These are phyloP conservation scores for Acrocera orbiculus DNA, from an alignment of 2,888 invertebrate genomes.

Conservation along the genomic window DNA sequence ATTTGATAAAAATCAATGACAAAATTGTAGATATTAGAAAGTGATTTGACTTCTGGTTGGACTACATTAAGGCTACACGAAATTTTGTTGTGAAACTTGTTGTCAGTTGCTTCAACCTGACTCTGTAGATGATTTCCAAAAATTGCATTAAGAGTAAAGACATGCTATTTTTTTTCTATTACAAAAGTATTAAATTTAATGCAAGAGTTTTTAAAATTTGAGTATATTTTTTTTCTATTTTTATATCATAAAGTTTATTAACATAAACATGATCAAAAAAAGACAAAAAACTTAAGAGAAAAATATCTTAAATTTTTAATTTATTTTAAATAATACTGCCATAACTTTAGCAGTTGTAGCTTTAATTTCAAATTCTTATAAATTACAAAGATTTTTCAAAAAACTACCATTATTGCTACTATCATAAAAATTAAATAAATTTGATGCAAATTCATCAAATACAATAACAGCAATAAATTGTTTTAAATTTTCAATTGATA, in stretches of 20 bases:
- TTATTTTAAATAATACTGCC: constrained; percentile 18
- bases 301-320: constrained; percentile 3
- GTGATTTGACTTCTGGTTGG: no score
- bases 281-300: constrained; percentile 1
- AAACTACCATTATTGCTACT: constrained; percentile 6
- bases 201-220: no score
- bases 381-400: constrained; percentile 20
- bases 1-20: neutral
- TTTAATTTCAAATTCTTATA: constrained; percentile 22
- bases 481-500: constrained; percentile 10
- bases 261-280: no score
- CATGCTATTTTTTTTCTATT: no score
- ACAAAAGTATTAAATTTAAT: no score
- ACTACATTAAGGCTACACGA: no score
- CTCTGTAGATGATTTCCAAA: no score
- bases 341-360: constrained; percentile 22
- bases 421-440: constrained; percentile 22
- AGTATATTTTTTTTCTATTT: no score
- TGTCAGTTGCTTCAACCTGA: no score
- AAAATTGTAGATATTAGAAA: neutral
- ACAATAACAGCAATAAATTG: constrained; percentile 22
- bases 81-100: no score
- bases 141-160: no score
- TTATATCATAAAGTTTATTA: no score
- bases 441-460: constrained; percentile 23